Base-by-base conservation (phyloP, 2,113 vertebrate genomes). In the Mixornis gularis region DNA sequence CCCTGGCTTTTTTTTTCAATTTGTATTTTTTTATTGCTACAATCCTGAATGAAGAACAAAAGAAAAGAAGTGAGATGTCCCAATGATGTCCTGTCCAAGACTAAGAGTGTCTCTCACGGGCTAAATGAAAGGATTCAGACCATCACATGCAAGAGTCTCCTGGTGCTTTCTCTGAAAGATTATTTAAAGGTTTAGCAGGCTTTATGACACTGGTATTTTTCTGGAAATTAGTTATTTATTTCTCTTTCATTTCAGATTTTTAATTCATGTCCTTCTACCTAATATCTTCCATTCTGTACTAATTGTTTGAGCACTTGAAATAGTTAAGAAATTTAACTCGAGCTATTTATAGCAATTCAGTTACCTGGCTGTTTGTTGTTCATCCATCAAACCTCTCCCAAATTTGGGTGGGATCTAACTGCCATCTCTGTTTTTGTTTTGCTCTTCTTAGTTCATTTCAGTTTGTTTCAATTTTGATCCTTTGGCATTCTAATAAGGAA, bases 301-400 rank as follows among this genome's bases (percentile, higher is more conserved):
- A 44, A 59, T 40, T 66, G 21, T 78, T 83, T 51, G 81, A 87
- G 48, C 22, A 13, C 25, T 89, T 84, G 24, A 78, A 55, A 73
- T 68, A 34, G 41, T 85, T 69, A 46, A 44, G 40, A 68, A 87
- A 85, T 65, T 10, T 41, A 81, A 72, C 59, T 53, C 1, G 10
- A 62, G 27, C 29, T 64, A 18, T 64, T 94, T 69, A 32, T 36
- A 84, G 49, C 2, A 3, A 3, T 80, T 88, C 38, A 70, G 3
- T 90, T 92, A 74, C 65, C 4, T 9, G 26, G 26, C 64, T 92
- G 60, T 73, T 93, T 73, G 63, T 92, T 95, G 32, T 89, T 92
- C 65, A 41, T 84, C 56, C 27, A 32, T 87, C 5, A 40, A 87
- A 71, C 36, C 58, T 89, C 48, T 91, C 52, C 48, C 44, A 41